Percentiles rank a stretch among this genome's conserved stretches.
phyloP scores from a whole-genome alignment of 2,113 vertebrate genomes.

The Dipodomys merriami region DNA sequence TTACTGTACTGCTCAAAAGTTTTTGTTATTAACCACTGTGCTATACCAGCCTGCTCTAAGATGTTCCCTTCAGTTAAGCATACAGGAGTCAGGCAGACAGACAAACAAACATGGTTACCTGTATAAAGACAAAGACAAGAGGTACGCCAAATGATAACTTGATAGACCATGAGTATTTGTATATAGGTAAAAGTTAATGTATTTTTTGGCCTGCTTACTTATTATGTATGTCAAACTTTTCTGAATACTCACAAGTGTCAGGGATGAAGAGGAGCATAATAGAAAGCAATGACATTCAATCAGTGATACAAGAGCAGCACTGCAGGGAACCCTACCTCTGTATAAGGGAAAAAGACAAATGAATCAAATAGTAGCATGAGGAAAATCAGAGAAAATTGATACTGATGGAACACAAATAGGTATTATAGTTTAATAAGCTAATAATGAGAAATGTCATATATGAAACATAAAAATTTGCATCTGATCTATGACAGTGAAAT shows the following conservation, averaged over 20 bases:
- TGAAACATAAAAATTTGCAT: neutral
- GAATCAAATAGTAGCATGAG: neutral
- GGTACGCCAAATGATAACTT: neutral
- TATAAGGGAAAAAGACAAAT: neutral
- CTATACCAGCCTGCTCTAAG: neutral
- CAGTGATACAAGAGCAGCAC: neutral
- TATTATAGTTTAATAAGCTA: constrained; percentile 53
- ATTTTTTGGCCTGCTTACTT: neutral
- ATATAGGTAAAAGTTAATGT: neutral
- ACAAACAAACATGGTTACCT: neutral
- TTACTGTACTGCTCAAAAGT: neutral
- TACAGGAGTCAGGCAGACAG: neutral
- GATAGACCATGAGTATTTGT: neutral
- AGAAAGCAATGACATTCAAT: neutral
- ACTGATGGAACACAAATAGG: neutral
- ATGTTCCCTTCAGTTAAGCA: neutral
- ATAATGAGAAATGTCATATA: constrained; percentile 26
- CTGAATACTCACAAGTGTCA: neutral
- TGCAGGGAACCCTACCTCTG: neutral
- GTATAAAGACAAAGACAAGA: neutral
- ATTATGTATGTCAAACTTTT: neutral
- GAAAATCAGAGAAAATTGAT: constrained; percentile 3
- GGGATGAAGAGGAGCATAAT: neutral
- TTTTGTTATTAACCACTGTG: neutral
- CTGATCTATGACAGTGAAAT: neutral